phyloP scores from a whole-genome alignment of 2,113 vertebrate species.

The Eulacestoma nigropectus region DNA sequence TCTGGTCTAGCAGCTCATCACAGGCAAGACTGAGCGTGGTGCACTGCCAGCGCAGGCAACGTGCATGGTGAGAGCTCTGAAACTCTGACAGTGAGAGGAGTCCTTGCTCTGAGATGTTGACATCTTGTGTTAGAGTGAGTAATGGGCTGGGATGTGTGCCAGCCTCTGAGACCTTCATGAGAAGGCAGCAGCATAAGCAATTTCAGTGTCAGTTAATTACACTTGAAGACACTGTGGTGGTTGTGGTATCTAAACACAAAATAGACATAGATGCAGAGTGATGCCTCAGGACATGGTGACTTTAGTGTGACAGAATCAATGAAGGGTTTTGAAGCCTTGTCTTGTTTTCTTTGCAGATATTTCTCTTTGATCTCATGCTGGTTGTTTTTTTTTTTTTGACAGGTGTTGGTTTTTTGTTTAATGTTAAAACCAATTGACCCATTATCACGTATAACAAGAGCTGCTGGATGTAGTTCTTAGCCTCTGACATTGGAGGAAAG shows the following conservation, averaged over 20 bases:
- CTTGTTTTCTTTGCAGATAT: slow-evolving; percentile 17
- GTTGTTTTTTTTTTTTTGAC: slow-evolving; percentile 46
- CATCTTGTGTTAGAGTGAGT: neutral
- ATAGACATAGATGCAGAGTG: neutral
- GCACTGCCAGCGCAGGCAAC: neutral
- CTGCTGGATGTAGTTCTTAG: neutral
- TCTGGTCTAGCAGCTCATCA: neutral
- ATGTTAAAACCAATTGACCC: neutral
- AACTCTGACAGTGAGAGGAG: neutral
- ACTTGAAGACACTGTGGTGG: neutral
- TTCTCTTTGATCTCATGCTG: slow-evolving; percentile 60
- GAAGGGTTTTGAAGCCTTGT: neutral
- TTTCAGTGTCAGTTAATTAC: neutral
- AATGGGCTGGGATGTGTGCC: neutral
- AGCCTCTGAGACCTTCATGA: neutral
- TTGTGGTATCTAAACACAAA: neutral
- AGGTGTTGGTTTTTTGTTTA: neutral
- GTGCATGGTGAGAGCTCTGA: neutral
- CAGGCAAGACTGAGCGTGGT: neutral
- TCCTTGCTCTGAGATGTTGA: neutral
- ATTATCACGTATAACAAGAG: neutral
- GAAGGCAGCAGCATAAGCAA: neutral
- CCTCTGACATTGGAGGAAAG: neutral
- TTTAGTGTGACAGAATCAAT: neutral
- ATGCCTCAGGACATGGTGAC: neutral